A percentile compares a stretch with the other conserved stretches of the same genome.
Conservation (phyloP, 2,888 invertebrate genomes). For the Digitonthophagus gazella region DNA sequence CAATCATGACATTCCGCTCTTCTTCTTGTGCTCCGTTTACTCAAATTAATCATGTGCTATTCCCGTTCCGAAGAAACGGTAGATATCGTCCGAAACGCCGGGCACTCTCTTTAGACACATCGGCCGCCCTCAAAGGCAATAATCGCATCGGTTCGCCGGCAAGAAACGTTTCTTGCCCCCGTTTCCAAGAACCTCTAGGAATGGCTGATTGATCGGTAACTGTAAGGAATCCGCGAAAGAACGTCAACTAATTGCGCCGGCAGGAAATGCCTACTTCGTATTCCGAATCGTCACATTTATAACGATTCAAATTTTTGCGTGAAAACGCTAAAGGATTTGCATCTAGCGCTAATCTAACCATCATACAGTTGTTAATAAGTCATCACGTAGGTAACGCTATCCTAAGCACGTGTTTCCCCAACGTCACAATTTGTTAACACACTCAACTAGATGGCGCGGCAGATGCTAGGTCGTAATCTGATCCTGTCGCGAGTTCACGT, state of each 20-base stretch:
- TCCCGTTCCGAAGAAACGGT: background rate
- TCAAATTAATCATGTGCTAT: constrained; percentile 23
- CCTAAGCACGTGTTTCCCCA: background rate
- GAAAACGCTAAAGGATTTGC: background rate
- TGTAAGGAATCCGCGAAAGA: background rate
- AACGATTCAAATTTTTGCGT: background rate
- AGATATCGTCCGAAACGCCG: background rate
- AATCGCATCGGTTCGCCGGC: background rate
- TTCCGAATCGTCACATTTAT: background rate
- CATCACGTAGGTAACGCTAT: background rate
- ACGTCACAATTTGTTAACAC: background rate
- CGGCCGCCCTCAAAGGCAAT: background rate
- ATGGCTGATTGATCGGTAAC: background rate
- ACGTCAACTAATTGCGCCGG: background rate
- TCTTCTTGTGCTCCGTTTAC: constrained; percentile 23
- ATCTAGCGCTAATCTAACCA: background rate
- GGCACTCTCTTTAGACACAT: background rate
- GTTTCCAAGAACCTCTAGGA: background rate
- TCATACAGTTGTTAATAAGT: background rate
- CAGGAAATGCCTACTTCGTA: background rate
- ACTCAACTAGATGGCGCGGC: background rate
- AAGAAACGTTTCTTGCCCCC: background rate
- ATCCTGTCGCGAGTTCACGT: background rate
- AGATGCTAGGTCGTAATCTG: background rate
- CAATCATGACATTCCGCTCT: constrained; percentile 41